Evolutionary conservation across 2,113 vertebrate genomes (phyloP).

Genomic region (Phocoena sinus): DNA sequence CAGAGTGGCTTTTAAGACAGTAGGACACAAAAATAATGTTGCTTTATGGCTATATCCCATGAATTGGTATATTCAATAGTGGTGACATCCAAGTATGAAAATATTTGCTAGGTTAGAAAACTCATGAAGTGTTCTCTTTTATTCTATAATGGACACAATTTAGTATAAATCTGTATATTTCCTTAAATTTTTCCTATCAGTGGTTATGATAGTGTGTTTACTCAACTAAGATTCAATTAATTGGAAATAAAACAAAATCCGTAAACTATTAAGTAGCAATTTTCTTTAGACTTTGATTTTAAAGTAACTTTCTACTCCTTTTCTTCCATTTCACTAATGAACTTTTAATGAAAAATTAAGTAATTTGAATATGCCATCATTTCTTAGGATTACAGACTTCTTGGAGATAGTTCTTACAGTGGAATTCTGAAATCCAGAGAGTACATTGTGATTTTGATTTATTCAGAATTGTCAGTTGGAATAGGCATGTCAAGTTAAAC

Average conservation of each 20-base stretch:
- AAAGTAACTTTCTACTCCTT: background rate
- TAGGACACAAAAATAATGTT: background rate
- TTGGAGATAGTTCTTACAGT: conserved; percentile 4
- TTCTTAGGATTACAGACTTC: background rate
- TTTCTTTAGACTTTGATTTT: conserved; percentile 35
- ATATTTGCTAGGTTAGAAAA: conserved; percentile 15
- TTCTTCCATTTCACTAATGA: background rate
- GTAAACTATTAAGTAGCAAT: background rate
- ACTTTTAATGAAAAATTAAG: background rate
- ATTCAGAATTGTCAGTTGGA: background rate
- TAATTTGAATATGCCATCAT: background rate
- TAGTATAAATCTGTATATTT: background rate
- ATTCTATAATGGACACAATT: background rate
- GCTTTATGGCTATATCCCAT: background rate
- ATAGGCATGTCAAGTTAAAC: background rate
- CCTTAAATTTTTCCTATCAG: background rate
- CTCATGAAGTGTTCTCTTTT: background rate
- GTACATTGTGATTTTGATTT: background rate
- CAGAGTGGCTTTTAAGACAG: background rate
- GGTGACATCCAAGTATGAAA: background rate
- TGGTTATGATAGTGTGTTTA: background rate
- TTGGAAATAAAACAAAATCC: conserved; percentile 6
- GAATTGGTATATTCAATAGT: background rate
- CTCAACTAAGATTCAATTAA: background rate
- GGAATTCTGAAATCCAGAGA: background rate